Evolutionary conservation across 2,113 vertebrate genomes (phyloP).

Genomic region (Nipponia nippon): DNA sequence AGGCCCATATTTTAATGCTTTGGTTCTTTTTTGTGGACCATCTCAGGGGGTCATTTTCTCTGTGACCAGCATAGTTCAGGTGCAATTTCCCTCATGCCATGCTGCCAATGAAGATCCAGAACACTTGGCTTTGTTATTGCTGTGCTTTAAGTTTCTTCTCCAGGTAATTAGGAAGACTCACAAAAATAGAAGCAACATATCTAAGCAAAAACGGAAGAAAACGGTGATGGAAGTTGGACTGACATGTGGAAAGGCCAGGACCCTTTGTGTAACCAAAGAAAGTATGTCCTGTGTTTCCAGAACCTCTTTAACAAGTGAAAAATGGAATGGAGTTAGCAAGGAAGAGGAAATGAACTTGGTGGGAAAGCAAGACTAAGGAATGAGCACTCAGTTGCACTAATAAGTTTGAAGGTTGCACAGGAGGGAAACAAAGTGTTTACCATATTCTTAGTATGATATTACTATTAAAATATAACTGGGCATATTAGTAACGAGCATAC

Average conservation of each 20-base stretch:
- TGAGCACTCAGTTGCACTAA: neutral
- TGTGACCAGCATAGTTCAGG: neutral
- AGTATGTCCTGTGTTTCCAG: neutral
- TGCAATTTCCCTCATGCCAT: neutral
- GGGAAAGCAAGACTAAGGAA: neutral
- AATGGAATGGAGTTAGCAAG: neutral
- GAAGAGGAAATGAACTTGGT: neutral
- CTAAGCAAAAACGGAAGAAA: neutral
- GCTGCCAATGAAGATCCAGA: neutral
- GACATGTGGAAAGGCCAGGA: rapidly evolving
- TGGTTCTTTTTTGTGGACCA: neutral
- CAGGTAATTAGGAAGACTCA: neutral
- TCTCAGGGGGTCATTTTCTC: neutral
- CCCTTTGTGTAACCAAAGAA: neutral
- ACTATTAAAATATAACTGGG: neutral
- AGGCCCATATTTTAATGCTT: neutral
- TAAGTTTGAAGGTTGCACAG: neutral
- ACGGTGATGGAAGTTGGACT: neutral
- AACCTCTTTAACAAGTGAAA: neutral
- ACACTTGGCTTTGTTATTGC: neutral
- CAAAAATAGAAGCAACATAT: neutral
- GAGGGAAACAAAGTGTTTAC: neutral
- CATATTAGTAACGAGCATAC: neutral
- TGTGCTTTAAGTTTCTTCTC: neutral
- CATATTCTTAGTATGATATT: neutral